These are phyloP conservation scores for Sturmia bella DNA, from an alignment of 2,888 invertebrate species.

Conservation along the genomic window DNA sequence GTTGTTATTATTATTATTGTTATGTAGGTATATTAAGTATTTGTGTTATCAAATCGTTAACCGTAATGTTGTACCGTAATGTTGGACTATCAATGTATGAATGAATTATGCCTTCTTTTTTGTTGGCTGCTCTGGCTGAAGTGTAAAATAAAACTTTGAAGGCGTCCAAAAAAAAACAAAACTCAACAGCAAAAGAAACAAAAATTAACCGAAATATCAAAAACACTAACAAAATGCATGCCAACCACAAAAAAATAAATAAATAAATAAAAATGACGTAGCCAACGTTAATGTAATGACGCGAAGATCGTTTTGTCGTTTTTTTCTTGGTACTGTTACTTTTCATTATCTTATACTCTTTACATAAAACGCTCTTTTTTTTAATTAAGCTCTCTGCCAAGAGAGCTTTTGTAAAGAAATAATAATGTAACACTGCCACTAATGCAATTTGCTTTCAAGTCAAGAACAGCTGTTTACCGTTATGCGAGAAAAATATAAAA, in stretches of 20 bases:
- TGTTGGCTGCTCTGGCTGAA: conserved; percentile 63
- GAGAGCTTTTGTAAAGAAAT: conserved; percentile 43
- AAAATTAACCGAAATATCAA: conserved; percentile 59
- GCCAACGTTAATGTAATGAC: conserved; percentile 63
- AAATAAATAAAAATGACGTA: conserved; percentile 67
- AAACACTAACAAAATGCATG: conserved; percentile 35
- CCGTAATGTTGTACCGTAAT: conserved; percentile 67
- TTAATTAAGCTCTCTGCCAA: conserved; percentile 26
- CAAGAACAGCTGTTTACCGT: conserved; percentile 58
- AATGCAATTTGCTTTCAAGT: not conserved
- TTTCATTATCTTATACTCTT: conserved; percentile 47
- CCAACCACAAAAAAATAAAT: conserved; percentile 34
- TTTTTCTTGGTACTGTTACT: conserved; percentile 58
- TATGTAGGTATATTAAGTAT: conserved; percentile 28
- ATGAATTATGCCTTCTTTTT: conserved; percentile 69
- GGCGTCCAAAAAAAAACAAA: conserved; percentile 64
- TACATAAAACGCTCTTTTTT: conserved; percentile 21
- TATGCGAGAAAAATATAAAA: conserved; percentile 23
- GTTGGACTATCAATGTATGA: conserved; percentile 70
- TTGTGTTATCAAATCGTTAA: conserved; percentile 32
- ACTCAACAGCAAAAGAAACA: conserved; percentile 28
- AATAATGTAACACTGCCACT: conserved; percentile 37
- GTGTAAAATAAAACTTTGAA: conserved; percentile 67
- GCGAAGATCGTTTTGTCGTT: conserved; percentile 63
- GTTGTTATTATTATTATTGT: conserved; percentile 25